Conservation (phyloP, 2,113 vertebrate species). For the Corythaixoides concolor region DNA sequence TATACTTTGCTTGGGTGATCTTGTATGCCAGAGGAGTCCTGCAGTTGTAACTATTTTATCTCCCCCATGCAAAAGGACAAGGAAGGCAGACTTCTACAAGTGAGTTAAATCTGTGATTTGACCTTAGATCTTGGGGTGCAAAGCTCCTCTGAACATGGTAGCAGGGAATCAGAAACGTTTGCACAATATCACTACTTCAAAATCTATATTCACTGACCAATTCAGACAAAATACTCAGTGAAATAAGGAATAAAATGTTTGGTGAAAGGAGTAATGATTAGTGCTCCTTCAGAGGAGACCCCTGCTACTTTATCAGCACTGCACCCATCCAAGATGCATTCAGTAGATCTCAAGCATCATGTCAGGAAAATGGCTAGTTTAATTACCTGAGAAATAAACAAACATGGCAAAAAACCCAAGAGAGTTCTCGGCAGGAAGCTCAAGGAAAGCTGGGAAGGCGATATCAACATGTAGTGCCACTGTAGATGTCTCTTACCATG, state of each 20-base stretch:
- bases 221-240: neutral
- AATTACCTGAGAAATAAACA: neutral
- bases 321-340: neutral
- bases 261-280: neutral
- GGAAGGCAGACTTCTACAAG: neutral
- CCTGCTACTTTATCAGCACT: neutral
- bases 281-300: neutral
- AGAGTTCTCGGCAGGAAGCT: neutral
- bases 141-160: neutral
- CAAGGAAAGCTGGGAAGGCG: neutral
- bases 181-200: neutral
- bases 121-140: neutral
- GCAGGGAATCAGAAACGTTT: neutral
- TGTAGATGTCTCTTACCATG: neutral
- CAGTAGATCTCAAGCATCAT: neutral
- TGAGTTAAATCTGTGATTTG: neutral
- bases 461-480: accelerated
- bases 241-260: neutral
- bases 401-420: neutral
- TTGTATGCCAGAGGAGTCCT: accelerated
- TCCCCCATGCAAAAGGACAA: neutral
- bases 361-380: neutral
- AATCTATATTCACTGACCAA: neutral
- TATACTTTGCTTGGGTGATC: neutral
- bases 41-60: neutral